Base-by-base conservation (phyloP, 2,888 invertebrate species). In the Patella ulyssiponensis region DNA sequence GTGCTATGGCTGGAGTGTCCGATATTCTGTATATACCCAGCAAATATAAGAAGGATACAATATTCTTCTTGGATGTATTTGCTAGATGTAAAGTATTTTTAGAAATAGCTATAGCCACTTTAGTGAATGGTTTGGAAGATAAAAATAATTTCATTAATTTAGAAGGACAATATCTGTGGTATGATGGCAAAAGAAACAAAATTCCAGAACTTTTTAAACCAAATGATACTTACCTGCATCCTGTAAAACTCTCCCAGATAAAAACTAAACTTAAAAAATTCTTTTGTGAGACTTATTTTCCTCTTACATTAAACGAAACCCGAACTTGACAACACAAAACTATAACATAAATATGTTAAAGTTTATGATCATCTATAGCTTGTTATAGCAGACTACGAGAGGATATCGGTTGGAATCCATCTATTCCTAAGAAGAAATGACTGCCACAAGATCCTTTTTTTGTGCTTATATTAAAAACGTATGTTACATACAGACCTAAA, bases 1-100 rank as follows among this genome's bases (percentile, higher is more conserved):
- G 64, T 23, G 23, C 23, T 23, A 23, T 64, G 20, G 11, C 15
- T 33, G 73, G 69, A 7, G 11, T 15, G n/a, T 71, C 71, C 11
- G 73, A 77, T 54, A 58, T 77, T 52, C 17, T 71, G 44, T 77
- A 56, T 70, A 69, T 77, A 33, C 77, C 77, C 17, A n/a, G 14
- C 15, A 51, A 4, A 14, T 70, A 64, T 52, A 74, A 64, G 44
- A 56, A 56, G 12, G 33, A 56, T 15, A 56, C 64, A 20, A 69
- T 74, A 44, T 77, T 7, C 20, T n/a, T 51, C 17, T 72, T 56
- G 14, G 69, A 52, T 52, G n/a, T 53, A 11, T 74, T 77, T 58
- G n/a, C 54, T 20, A n/a, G 70, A 44, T n/a, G 56, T 56, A 70
- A 74, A 2, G 17, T 77, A 5, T 71, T 69, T 20, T 17, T 74